These are phyloP conservation scores for Achatina immaculata DNA, from an alignment of 1,140 invertebrate genomes.

Conservation along the genomic window DNA sequence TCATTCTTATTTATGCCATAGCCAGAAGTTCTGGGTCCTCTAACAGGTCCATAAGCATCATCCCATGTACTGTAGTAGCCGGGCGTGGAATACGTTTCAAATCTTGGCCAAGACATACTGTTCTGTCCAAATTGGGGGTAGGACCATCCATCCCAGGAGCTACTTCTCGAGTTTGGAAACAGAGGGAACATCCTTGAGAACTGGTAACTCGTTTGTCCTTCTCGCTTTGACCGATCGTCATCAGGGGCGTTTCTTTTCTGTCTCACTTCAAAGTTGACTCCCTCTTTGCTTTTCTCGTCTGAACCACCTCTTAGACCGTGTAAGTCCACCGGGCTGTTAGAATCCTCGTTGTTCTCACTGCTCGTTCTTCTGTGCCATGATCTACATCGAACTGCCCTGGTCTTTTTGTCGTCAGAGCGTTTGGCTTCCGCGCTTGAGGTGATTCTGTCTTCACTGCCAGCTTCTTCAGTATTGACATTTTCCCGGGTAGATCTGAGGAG, in stretches of 20 bases:
- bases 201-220: neutral
- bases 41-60: neutral
- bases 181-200: neutral
- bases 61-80: neutral
- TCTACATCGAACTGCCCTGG: conserved; percentile 2
- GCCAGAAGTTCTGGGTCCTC: neutral
- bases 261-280: neutral
- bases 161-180: neutral
- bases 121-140: neutral
- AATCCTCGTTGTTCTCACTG: too few relatives aligned
- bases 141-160: neutral
- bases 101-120: neutral
- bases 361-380: neutral
- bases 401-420: neutral
- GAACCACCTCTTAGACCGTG: too few relatives aligned
- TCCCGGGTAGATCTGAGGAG: neutral
- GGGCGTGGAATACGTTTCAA: neutral
- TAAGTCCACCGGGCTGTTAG: too few relatives aligned
- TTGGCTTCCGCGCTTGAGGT: neutral
- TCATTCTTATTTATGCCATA: neutral
- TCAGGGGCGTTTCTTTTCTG: neutral
- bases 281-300: too few relatives aligned
- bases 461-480: too few relatives aligned
- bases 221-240: neutral
- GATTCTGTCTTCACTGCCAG: neutral